Conservation (phyloP, 2,888 invertebrate genomes). For the Himalopsyche tibetana region DNA sequence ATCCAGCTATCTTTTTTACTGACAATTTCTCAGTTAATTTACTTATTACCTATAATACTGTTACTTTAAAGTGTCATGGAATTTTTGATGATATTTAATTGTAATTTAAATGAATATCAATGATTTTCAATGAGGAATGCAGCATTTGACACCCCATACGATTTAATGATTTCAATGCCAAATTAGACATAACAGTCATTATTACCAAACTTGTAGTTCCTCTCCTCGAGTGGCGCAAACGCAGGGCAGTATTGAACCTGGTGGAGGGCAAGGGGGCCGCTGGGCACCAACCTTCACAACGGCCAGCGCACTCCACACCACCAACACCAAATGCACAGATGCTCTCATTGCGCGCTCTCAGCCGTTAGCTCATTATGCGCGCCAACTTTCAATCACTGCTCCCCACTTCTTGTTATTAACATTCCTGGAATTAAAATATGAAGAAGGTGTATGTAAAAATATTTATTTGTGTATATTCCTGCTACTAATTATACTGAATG, state of each 20-base stretch:
- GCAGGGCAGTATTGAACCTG: slow-evolving; percentile 88
- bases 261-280: slow-evolving; percentile 80
- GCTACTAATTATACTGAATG: too few species aligned
- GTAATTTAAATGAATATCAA: too few species aligned
- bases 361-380: slow-evolving; percentile 17
- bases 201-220: slow-evolving; percentile 91
- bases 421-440: slow-evolving; percentile 46
- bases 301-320: slow-evolving; percentile 35
- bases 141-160: too few species aligned
- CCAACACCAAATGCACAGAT: slow-evolving; percentile 44
- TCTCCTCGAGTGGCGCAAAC: slow-evolving; percentile 86
- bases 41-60: too few species aligned
- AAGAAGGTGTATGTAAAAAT: neutral
- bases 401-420: slow-evolving; percentile 3
- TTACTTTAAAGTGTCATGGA: too few species aligned
- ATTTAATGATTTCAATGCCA: neutral
- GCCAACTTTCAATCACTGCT: slow-evolving; percentile 23
- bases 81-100: too few species aligned
- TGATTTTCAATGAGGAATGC: too few species aligned
- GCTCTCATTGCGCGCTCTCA: slow-evolving; percentile 48
- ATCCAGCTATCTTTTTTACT: too few species aligned
- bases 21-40: too few species aligned
- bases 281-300: slow-evolving; percentile 39
- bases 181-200: neutral
- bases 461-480: neutral